A percentile compares a stretch with the other conserved stretches of the same genome.
These are phyloP conservation scores for Esox niger DNA, from an alignment of 2,113 vertebrate species.

Conservation along the genomic window DNA sequence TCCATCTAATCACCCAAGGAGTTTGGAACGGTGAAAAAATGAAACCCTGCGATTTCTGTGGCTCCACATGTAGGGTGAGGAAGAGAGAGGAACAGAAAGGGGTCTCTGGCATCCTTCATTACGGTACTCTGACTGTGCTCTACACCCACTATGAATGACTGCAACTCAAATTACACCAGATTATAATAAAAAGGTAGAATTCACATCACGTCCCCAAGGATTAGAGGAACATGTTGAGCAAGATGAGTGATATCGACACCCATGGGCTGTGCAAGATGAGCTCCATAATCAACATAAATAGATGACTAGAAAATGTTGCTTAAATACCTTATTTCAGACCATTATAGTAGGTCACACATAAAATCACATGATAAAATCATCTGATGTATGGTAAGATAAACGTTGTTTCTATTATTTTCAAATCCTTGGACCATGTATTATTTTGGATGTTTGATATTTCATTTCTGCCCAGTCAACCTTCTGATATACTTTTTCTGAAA, in stretches of 20 bases:
- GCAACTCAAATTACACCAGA: not conserved
- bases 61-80: conserved; percentile 76
- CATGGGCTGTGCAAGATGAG: not conserved
- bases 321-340: not conserved
- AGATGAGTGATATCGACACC: not conserved
- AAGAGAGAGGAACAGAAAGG: not conserved
- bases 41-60: conserved; percentile 25
- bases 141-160: not conserved
- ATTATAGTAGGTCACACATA: not conserved
- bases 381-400: too few species aligned
- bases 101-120: not conserved
- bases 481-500: too few species aligned
- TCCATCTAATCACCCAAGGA: conserved; percentile 80
- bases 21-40: conserved; percentile 12
- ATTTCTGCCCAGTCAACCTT: too few species aligned
- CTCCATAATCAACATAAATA: not conserved
- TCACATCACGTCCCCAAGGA: too few species aligned
- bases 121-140: not conserved
- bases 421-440: too few species aligned
- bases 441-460: too few species aligned
- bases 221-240: not conserved
- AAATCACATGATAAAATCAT: too few species aligned
- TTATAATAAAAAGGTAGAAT: not conserved
- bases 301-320: not conserved
- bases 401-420: too few species aligned